These are phyloP conservation scores for Diadegma fenestrale DNA, from an alignment of 2,888 invertebrate species.

Conservation along the genomic window DNA sequence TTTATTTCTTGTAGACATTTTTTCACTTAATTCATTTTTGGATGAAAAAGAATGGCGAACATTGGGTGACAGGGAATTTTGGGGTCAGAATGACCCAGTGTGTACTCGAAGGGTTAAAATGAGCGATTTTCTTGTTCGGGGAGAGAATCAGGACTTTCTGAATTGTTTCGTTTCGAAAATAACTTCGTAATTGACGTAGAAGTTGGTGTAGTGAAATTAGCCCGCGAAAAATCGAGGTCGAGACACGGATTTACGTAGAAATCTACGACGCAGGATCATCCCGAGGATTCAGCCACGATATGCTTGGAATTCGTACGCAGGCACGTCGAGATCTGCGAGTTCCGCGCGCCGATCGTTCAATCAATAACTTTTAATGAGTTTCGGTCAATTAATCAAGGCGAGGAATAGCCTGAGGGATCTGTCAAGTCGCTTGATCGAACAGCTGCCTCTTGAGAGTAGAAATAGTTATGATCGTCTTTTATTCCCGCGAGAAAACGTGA, in stretches of 20 bases:
- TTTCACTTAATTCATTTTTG: no score
- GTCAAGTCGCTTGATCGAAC: slow-evolving; percentile 30
- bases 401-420: slow-evolving; percentile 9
- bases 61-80: no score
- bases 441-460: slow-evolving; percentile 26
- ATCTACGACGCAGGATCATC: slow-evolving; percentile 1
- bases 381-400: slow-evolving; percentile 63
- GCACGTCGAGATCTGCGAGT: slow-evolving; percentile 11
- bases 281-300: background rate
- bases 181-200: slow-evolving; percentile 39
- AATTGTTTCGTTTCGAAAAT: background rate
- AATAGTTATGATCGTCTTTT: slow-evolving; percentile 28
- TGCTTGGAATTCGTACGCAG: background rate
- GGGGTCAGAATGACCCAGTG: no score
- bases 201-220: slow-evolving; percentile 22
- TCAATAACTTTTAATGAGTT: slow-evolving; percentile 64
- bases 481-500: slow-evolving; percentile 21
- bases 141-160: background rate
- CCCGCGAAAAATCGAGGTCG: background rate
- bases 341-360: slow-evolving; percentile 51
- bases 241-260: background rate
- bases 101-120: no score
- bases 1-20: background rate
- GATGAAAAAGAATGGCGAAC: no score
- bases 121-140: background rate